A percentile compares a stretch with the other conserved stretches of the same genome.
Conservation (phyloP, 1,140 invertebrate genomes). For the Lepidostoma basale region DNA sequence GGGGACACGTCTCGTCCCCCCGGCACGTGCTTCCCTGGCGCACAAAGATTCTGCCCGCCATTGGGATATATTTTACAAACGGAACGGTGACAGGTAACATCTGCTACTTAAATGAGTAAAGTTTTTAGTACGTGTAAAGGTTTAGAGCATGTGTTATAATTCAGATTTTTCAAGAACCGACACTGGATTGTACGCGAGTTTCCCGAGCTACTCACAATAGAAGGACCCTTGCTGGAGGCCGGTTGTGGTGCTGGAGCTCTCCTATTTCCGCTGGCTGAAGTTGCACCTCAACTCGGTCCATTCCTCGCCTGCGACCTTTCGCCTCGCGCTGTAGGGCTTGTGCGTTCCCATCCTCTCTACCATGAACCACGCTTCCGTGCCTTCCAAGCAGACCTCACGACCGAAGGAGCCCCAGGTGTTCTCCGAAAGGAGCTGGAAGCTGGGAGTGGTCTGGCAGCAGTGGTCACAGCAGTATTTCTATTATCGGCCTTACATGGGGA, state of each 20-base stretch:
- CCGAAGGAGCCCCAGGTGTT: background rate
- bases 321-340: conserved; percentile 84
- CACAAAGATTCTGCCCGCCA: conserved; percentile 68
- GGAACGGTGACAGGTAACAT: conserved; percentile 62
- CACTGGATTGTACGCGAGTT: conserved; percentile 98
- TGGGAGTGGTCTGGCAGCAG: conserved; percentile 64
- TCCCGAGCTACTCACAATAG: conserved; percentile 68
- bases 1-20: conserved; percentile 1
- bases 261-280: conserved; percentile 89
- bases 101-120: background rate
- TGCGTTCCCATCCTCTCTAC: conserved; percentile 71
- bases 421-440: conserved; percentile 74
- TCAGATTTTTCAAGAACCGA: conserved; percentile 93
- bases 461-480: conserved; percentile 92
- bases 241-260: conserved; percentile 99
- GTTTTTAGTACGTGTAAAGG: background rate
- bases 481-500: conserved; percentile 72
- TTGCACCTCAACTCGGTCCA: conserved; percentile 70
- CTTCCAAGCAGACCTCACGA: conserved; percentile 55
- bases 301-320: conserved; percentile 96
- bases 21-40: background rate
- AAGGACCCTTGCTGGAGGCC: conserved; percentile 73
- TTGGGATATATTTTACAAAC: conserved; percentile 98
- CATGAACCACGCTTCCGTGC: conserved; percentile 52
- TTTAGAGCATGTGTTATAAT: background rate